Evolutionary conservation across 2,113 vertebrate species (phyloP), one percentile per base, ranked within the genome.

Genomic region (Nansenia antarctica): DNA sequence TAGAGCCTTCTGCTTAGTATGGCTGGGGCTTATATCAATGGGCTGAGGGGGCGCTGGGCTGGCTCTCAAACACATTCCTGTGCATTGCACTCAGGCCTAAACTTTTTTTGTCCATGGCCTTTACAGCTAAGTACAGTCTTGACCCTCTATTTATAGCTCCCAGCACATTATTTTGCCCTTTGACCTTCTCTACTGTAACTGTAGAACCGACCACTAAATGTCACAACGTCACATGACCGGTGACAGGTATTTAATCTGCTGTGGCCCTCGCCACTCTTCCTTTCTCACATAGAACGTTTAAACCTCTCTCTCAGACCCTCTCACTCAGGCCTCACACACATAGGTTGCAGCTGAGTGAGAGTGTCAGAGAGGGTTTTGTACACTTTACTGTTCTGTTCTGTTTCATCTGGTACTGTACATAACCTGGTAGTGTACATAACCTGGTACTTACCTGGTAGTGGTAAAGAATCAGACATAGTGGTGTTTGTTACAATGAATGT

Each of bases 181-280:
- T 93, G 85, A 91, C 90, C 90, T 92, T 80, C 76, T 88, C 79
- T 86, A 85, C 84, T 92, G 93, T 94, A 95, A 96, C 84, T 60
- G 69, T 92, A 96, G 90, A 85, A 83, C 82, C 70, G 53, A 68
- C 69, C 68, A 82, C 85, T 91, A 94, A 96, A 95, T 91, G 93
- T 93, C 94, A 95, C 72, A 96, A 95, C 91, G 93, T 93, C 94
- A 95, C 72, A 79, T 86, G 80, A 82, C 82, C 91, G 89, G 83
- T 72, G 85, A 80, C 88, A 88, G 76, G 86, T 76, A 82, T 85
- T 89, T 88, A 80, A 86, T 82, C 72, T 77, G 67, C 63, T 30
- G 35, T 67, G 59, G 39, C 45, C 47, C 62, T 61, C 70, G 74
- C 69, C 73, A 70, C 73, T 57, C 60, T 72, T 78, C 74, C 76